Evolutionary conservation across 2,113 vertebrate genomes (phyloP), one percentile per base, ranked within the genome.

Genomic region (Mormyrus iriodes): DNA sequence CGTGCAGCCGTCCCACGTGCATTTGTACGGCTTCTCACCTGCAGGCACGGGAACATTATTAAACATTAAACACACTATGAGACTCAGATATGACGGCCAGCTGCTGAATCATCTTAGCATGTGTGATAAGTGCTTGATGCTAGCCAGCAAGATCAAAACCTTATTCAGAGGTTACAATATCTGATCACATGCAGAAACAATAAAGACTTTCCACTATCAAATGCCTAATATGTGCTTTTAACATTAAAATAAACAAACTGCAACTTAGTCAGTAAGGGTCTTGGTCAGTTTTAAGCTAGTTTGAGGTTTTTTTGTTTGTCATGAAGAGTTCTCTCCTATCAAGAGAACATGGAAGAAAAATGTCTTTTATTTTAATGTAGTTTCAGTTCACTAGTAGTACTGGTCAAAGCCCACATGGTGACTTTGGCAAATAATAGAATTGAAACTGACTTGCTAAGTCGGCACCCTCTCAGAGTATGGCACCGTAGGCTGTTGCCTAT

Each of bases 11-110:
- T 97, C 97, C 97, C 97, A 97, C 0, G 97, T 97, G 90, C 97
- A 97, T 90, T 97, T 97, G 95, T 97, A 97, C 0, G 97, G 97
- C 86, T 97, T 97, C 94, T 97, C 97, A 93, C 97, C 97, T 97
- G 92, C 12, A 89, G 52, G 52, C 3, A 24, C 52, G 12, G 49
- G 35, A 51, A 85, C 46, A 49, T 5, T 9, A 85, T 3, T 2
- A 10, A 85, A 27, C n/a, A n/a, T n/a, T n/a, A n/a, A n/a, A n/a
- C n/a, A 48, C 24, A 46, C 39, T 7, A 9, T 61, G 86, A 39
- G 39, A 88, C 4, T 19, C n/a, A 49, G 39, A 17, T 51, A 4
- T n/a, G 4, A 19, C 46, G 15, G 39, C 82, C 44, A 85, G 73
- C 31, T 8, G 35, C 73, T 19, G 73, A 19, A 17, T 1, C 73